Conservation (phyloP, 2,888 invertebrate genomes). For the Melieria picta region DNA sequence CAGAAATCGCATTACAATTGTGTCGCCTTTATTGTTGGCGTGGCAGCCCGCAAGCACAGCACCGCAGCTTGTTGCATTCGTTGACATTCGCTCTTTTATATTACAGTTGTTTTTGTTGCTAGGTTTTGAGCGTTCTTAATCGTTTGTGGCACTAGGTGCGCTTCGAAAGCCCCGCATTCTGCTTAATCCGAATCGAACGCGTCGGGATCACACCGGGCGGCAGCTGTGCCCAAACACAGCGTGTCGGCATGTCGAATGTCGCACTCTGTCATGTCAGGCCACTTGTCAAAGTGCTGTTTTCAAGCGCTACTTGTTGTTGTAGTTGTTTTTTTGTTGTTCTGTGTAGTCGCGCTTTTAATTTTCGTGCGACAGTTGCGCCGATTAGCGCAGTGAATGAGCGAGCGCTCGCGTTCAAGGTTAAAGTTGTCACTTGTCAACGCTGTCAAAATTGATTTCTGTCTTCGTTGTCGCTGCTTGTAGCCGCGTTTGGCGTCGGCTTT, state of each 20-base stretch:
- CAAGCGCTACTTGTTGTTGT: slow-evolving; percentile 19
- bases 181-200: slow-evolving; percentile 49
- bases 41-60: neutral
- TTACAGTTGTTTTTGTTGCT: neutral
- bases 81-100: slow-evolving; percentile 17
- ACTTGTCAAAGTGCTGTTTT: slow-evolving; percentile 50
- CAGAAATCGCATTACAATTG: slow-evolving; percentile 18
- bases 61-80: slow-evolving; percentile 6
- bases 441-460: slow-evolving; percentile 51
- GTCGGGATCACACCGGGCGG: slow-evolving; percentile 27
- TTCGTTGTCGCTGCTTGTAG: slow-evolving; percentile 25
- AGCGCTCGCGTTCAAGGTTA: slow-evolving; percentile 57
- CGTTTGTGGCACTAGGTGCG: slow-evolving; percentile 22
- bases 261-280: slow-evolving; percentile 58
- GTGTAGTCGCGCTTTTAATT: slow-evolving; percentile 42
- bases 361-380: slow-evolving; percentile 59
- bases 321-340: slow-evolving; percentile 15
- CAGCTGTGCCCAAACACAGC: neutral
- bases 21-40: neutral
- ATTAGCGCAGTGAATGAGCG: slow-evolving; percentile 44
- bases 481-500: neutral
- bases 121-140: slow-evolving; percentile 16
- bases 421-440: slow-evolving; percentile 58
- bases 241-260: slow-evolving; percentile 32
- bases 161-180: slow-evolving; percentile 44